These are phyloP conservation scores for Bombus haemorrhoidalis DNA, from an alignment of 1,140 invertebrate species.

Conservation along the genomic window DNA sequence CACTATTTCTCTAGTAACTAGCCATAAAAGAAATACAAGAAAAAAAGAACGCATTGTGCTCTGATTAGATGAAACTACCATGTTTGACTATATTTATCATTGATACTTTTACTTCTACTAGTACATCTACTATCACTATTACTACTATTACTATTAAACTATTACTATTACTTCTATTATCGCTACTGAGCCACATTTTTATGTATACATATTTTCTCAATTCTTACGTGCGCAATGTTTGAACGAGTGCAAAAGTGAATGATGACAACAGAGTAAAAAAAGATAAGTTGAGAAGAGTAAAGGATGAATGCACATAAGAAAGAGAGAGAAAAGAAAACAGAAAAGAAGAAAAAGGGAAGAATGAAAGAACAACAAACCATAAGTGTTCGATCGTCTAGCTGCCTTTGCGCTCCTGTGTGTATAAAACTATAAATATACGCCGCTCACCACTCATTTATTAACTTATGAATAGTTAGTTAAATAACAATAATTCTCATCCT, in stretches of 20 bases:
- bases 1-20: slow-evolving; percentile 60
- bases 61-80: slow-evolving; percentile 55
- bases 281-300: not conserved
- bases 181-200: slow-evolving; percentile 67
- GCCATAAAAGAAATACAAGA: slow-evolving; percentile 46
- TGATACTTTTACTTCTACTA: slow-evolving; percentile 69
- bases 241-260: slow-evolving; percentile 54
- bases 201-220: slow-evolving; percentile 70
- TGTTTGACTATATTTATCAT: slow-evolving; percentile 68
- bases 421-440: slow-evolving; percentile 63
- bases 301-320: slow-evolving; percentile 13
- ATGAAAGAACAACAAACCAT: slow-evolving; percentile 73
- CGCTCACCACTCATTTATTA: slow-evolving; percentile 72
- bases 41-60: slow-evolving; percentile 54
- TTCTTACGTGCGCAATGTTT: slow-evolving; percentile 65
- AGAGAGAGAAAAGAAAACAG: slow-evolving; percentile 5
- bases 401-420: slow-evolving; percentile 76
- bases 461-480: slow-evolving; percentile 66
- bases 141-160: slow-evolving; percentile 66
- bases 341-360: not conserved
- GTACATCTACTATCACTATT: slow-evolving; percentile 64
- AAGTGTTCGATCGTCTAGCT: slow-evolving; percentile 81
- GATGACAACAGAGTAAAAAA: slow-evolving; percentile 14
- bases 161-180: slow-evolving; percentile 69
- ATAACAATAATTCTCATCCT: slow-evolving; percentile 68